Evolutionary conservation across 1,140 invertebrate genomes (phyloP), one percentile per base, ranked within the genome.

Genomic region (Zaprionus tsacasi): DNA sequence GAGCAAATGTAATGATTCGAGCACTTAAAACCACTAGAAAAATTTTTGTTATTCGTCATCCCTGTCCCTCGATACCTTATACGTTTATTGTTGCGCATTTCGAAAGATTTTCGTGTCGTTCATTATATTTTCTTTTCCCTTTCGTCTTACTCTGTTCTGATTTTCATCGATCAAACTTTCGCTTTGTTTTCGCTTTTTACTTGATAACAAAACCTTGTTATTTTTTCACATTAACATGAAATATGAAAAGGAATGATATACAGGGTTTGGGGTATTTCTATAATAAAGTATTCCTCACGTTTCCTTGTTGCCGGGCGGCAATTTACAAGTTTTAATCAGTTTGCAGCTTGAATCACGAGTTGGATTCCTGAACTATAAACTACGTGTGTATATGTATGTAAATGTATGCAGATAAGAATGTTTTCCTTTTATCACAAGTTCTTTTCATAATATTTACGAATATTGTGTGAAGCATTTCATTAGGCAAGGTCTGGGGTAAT

Each of bases 121-220:
- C 52, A 12, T 63, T 50, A 33, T 36, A 45, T 35, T 17, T 33
- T 12, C 7, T 17, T 60, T 73, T 61, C 17, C 36, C 11, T 43
- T 13, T 38, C 25, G 25, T 27, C 50, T 60, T 57, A 61, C 43
- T 57, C 58, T 58, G 43, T 55, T 25, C 40, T 50, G 15, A 21
- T 56, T 57, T 11, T 7, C 72, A 70, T 75, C 72, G 72, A 75
- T 75, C 67, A 75, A 75, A 75, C 72, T 64, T 75, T 64, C 6
- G 27, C 27, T 5, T 40, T 40, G 38, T 10, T 48, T 15, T n/a
- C n/a, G 15, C 3, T 33, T 27, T 35, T 43, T 17, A n/a, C 33
- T 57, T 64, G 70, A 21, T 12, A 50, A 36, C n/a, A 21, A n/a
- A 70, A 21, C 17, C 0, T 21, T 27, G 27, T 33, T 17, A 21